phyloP scores from a whole-genome alignment of 2,113 vertebrate species.

The Chaetorhynchus papuensis region DNA sequence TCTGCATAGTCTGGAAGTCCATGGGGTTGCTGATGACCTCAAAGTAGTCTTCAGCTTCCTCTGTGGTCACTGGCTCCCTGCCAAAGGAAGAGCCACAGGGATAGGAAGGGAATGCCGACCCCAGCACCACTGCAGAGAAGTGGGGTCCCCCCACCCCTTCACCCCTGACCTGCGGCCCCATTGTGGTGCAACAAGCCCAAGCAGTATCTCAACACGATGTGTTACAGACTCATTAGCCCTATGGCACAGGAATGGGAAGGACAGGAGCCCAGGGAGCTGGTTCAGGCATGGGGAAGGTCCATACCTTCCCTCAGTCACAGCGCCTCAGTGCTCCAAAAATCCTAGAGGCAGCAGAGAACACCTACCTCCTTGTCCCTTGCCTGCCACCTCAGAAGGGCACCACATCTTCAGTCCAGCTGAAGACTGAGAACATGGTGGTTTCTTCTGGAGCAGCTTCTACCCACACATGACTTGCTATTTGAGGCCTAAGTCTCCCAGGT shows the following conservation, averaged over 20 bases:
- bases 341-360: not conserved
- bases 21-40: constrained; percentile 90
- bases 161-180: not conserved
- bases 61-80: constrained; percentile 91
- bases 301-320: not conserved
- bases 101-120: not conserved
- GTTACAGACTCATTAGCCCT: not conserved
- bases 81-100: not conserved
- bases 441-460: not conserved
- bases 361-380: not conserved
- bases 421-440: not conserved
- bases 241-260: rapidly evolving
- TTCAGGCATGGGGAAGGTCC: rapidly evolving
- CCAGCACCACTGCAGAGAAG: not conserved
- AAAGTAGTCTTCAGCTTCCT: constrained; percentile 91
- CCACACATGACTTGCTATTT: not conserved
- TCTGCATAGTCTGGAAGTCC: constrained; percentile 95
- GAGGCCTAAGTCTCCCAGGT: not conserved
- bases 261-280: not conserved
- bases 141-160: rapidly evolving
- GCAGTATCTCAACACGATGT: rapidly evolving
- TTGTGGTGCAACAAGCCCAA: not conserved
- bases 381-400: not conserved
- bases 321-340: not conserved
- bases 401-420: not conserved